A percentile compares a stretch with the other conserved stretches of the same genome.
These are phyloP conservation scores for Oreochromis grahami DNA, from an alignment of 2,797 vertebrate genomes.

Conservation along the genomic window DNA sequence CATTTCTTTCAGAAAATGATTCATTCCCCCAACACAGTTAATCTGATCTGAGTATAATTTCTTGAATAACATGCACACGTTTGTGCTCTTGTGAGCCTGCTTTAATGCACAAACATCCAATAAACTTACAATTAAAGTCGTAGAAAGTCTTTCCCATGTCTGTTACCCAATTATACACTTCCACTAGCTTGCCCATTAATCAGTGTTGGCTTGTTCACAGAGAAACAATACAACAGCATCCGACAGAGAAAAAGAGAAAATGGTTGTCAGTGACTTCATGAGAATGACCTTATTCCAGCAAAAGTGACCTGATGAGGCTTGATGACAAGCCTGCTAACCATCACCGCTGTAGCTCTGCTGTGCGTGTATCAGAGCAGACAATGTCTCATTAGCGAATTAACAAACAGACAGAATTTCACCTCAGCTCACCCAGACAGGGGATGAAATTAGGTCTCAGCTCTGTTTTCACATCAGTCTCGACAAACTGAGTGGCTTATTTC, in stretches of 20 bases:
- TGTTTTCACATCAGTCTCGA: not conserved
- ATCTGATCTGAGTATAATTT: not conserved
- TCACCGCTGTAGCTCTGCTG: not conserved
- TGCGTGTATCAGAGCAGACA: not conserved
- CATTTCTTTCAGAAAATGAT: not conserved
- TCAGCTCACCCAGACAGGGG: not conserved
- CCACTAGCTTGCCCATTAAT: not conserved
- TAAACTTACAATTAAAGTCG: not conserved
- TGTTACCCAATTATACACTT: not conserved
- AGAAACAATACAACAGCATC: not conserved
- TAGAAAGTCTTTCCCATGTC: not conserved
- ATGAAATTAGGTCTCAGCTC: not conserved
- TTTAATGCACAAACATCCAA: not conserved
- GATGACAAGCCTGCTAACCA: not conserved
- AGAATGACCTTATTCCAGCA: not conserved
- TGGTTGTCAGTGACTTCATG: not conserved
- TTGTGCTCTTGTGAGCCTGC: no score
- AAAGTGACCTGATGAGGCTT: not conserved
- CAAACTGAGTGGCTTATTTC: not conserved
- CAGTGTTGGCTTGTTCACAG: not conserved
- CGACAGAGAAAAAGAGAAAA: not conserved
- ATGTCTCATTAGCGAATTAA: constrained; percentile 1
- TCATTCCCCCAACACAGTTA: not conserved
- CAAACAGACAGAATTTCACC: not conserved
- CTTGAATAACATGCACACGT: not conserved